Base-by-base conservation (phyloP, 2,888 invertebrate genomes). In the Drosophila picticornis region DNA sequence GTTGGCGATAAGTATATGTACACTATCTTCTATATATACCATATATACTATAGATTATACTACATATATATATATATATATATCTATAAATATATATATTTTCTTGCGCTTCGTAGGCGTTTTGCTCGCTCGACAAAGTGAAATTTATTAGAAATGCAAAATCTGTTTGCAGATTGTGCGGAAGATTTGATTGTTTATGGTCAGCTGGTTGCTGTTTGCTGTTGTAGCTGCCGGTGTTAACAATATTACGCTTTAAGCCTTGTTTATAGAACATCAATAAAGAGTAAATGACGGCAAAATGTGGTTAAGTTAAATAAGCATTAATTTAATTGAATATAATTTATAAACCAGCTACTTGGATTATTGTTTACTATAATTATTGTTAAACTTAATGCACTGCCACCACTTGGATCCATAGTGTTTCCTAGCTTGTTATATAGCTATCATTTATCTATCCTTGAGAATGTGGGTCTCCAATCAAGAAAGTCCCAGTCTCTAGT, bases 141-240 rank as follows among this genome's bases (percentile, higher is more conserved):
- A 90, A 90, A 86, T 90, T 90, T 86, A 90, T 86, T 90, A 90
- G 90, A 83, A 90, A 85, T 77, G 86, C 88, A 83, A 88, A 86
- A 90, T 86, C 85, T 88, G 86, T 88, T 90, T 88, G 83, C 77
- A 88, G 86, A 86, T 86, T 88, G 90, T 84, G 79, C 76, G 81
- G 65, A 76, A 88, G 81, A 86, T 86, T 88, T 90, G 79, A 88
- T 90, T 83, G 85, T 86, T 86, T 88, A 86, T 85, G 88, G 75
- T 85, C 75, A 81, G 83, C 75, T 80, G 67, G 60, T 74, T 80
- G 69, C 58, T 73, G 38, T 46, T 73, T 71, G 67, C 51, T 70
- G 27, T 52, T 60, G 69, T 63, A 69, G 65, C 60, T 34, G 62
- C 52, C 62, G 36, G 56, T 51, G 48, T 62, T 53, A 38, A 59